Base-by-base conservation (phyloP, 92 coral and sea anemone genomes). In the Bergia sp. region DNA sequence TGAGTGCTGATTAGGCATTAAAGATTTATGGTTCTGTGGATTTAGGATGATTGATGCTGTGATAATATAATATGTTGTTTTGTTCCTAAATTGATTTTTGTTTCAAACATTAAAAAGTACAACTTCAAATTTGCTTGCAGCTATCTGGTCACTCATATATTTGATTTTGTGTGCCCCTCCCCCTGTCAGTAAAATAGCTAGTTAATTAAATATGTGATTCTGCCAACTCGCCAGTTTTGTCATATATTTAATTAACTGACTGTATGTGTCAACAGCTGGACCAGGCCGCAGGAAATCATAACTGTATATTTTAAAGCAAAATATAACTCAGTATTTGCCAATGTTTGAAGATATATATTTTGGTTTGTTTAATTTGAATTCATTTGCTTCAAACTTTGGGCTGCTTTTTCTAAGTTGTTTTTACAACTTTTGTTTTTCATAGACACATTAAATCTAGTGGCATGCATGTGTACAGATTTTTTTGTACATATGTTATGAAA, bases 151-250 rank as follows among this genome's bases (percentile, higher is more conserved):
- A 39, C 1, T 29, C 29, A 29, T 29, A 29, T 29, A 29, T 36
- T 8, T 1, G 20, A 6, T 3, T 76, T n/a, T 38, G 0, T 81
- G 37, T 39, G 85, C 85, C 85, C 74, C 85, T 81, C 74, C 85
- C 85, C 73, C 53, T 81, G 74, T 37, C 74, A 57, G 5, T 74
- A 39, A 61, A 15, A 61, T 61, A 13, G 5, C 15, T 13, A 55
- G 10, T 29, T 29, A 29, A 29, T 29, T 55, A 45, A 45, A 4
- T 3, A 55, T 55, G 64, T 55, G 64, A 55, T 7, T 15, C 13
- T 10, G 64, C 21, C 21, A 57, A 15, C n/a, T 57, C 21, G 66
- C 8, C 66, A 20, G 69, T 61, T 61, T 61, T 61, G 69, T 61
- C 20, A 7, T 5, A 57, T 16, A 57, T 11, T 12, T 18, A 57